Evolutionary conservation across 1,140 invertebrate genomes (phyloP).

Genomic region (Nasonia giraulti): DNA sequence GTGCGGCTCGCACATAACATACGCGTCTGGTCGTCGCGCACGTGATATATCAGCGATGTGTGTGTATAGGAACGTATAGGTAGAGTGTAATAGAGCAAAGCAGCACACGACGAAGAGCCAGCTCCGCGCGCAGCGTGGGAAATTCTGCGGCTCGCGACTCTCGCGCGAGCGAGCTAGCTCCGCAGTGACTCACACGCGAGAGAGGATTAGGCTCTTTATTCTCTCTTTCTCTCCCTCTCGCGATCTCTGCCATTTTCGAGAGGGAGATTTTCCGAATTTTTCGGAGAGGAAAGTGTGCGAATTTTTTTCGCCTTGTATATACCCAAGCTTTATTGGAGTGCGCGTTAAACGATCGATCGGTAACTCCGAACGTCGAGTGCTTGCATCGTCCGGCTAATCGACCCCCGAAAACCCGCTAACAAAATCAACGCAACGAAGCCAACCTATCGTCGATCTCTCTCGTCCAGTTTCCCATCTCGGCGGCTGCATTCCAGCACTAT

Average conservation of each 20-base stretch:
- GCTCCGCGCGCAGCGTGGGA: conserved; percentile 64
- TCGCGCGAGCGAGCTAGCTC: neutral
- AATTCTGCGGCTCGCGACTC: conserved; percentile 56
- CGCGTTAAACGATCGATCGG: no score
- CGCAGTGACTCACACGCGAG: conserved; percentile 60
- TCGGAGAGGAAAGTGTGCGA: neutral
- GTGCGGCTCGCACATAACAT: neutral
- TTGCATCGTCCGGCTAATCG: neutral
- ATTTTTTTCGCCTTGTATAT: no score
- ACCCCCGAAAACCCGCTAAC: neutral
- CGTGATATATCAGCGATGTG: neutral
- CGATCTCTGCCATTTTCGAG: neutral
- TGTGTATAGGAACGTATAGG: neutral
- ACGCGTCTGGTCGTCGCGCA: neutral
- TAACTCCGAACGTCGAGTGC: no score
- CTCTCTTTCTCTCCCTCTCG: neutral
- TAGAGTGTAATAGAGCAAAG: neutral
- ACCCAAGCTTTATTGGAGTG: no score
- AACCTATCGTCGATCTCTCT: no score
- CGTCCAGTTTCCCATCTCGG: neutral
- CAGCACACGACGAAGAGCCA: conserved; percentile 9
- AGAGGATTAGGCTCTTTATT: neutral
- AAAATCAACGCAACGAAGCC: neutral
- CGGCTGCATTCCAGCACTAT: neutral
- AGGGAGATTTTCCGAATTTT: neutral